phyloP scores from a whole-genome alignment of 2,888 invertebrate genomes.

The Mythimna loreyi region DNA sequence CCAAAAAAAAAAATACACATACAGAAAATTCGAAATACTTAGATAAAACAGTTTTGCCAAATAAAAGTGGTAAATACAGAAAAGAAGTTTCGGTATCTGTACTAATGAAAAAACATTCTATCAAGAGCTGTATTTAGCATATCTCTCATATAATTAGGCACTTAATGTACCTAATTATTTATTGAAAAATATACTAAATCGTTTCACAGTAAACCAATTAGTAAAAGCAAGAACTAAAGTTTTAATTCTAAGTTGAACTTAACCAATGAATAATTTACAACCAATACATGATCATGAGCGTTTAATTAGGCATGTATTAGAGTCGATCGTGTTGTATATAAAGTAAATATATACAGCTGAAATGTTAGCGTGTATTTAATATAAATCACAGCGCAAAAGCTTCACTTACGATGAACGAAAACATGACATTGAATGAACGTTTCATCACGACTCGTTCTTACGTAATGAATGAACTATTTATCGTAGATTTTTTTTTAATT shows the following conservation, averaged over 20 bases:
- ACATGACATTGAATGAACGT: conserved; percentile 53
- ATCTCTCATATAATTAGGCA: too few relatives aligned
- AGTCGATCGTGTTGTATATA: conserved; percentile 36
- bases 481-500: conserved; percentile 40
- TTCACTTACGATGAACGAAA: conserved; percentile 48
- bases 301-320: conserved; percentile 54
- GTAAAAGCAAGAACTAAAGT: conserved; percentile 24
- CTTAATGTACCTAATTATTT: neutral
- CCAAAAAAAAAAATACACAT: too few relatives aligned
- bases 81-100: too few relatives aligned
- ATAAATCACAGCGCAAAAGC: conserved; percentile 50
- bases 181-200: neutral
- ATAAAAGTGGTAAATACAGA: too few relatives aligned
- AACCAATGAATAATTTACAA: conserved; percentile 46
- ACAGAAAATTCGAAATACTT: too few relatives aligned
- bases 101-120: too few relatives aligned
- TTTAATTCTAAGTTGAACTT: conserved; percentile 26
- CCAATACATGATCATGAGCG: conserved; percentile 35
- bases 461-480: conserved; percentile 49
- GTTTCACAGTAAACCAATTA: conserved; percentile 15
- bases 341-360: conserved; percentile 17
- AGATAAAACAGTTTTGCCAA: too few relatives aligned
- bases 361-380: conserved; percentile 26
- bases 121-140: too few relatives aligned
- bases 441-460: conserved; percentile 54